phyloP scores from a whole-genome alignment of 2,797 vertebrate genomes.

The Mionectes olivaceus region DNA sequence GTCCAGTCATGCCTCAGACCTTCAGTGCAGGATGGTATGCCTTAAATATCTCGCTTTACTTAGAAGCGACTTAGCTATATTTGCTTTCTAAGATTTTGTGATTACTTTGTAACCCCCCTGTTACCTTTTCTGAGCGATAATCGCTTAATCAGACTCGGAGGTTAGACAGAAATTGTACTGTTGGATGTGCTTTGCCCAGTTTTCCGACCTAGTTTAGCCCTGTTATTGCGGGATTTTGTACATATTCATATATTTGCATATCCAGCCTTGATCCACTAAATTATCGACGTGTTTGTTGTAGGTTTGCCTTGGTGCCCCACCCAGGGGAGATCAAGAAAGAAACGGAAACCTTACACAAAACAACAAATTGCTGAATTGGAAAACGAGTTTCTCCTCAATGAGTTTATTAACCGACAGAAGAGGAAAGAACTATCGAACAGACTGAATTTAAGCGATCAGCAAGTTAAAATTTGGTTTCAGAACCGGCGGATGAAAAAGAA shows the following conservation, averaged over 20 bases:
- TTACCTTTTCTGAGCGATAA: not conserved
- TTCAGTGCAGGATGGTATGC: slow-evolving; percentile 87
- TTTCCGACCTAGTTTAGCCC: not conserved
- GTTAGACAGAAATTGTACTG: not conserved
- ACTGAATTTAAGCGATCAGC: slow-evolving; percentile 93
- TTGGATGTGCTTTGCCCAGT: not conserved
- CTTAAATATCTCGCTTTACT: slow-evolving; percentile 43
- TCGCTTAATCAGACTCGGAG: not conserved
- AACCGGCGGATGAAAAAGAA: slow-evolving; percentile 98
- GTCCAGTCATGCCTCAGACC: slow-evolving; percentile 85
- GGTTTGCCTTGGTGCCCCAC: slow-evolving; percentile 90
- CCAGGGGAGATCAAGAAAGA: slow-evolving; percentile 89
- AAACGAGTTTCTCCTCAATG: slow-evolving; percentile 92
- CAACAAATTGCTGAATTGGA: slow-evolving; percentile 94
- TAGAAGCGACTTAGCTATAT: not conserved
- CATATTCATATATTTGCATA: not conserved
- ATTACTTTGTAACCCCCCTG: not conserved
- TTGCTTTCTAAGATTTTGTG: slow-evolving; percentile 19
- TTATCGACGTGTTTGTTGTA: slow-evolving; percentile 76
- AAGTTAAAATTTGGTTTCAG: slow-evolving; percentile 99
- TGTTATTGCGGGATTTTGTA: not conserved
- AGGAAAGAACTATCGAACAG: slow-evolving; percentile 92
- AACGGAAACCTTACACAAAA: slow-evolving; percentile 95
- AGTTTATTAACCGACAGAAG: slow-evolving; percentile 95
- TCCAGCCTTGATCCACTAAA: slow-evolving; percentile 10